These are phyloP conservation scores for Hydropsyche betteni DNA, from an alignment of 2,888 invertebrate species.

Conservation along the genomic window DNA sequence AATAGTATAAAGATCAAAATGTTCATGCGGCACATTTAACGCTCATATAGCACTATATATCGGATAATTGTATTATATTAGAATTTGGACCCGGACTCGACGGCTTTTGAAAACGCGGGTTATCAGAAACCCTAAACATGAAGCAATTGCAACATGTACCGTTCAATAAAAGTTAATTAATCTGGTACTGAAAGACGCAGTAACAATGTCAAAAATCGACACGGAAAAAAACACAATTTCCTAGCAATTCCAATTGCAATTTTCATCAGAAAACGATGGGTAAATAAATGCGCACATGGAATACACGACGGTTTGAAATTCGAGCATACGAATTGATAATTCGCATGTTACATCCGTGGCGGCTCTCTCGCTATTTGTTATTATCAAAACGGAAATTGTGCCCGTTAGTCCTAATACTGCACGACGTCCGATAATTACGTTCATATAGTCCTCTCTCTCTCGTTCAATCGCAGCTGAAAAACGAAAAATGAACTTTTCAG, in stretches of 20 bases:
- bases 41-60: no score
- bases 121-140: no score
- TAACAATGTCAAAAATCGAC: no score
- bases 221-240: no score
- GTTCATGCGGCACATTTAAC: no score
- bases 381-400: slow-evolving; percentile 21
- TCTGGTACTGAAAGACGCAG: no score
- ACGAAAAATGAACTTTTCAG: background rate
- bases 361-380: slow-evolving; percentile 9
- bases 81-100: no score
- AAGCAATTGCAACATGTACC: no score
- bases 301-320: background rate
- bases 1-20: no score
- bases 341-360: background rate
- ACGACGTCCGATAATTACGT: slow-evolving; percentile 15
- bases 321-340: slow-evolving; percentile 6
- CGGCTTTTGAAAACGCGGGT: no score
- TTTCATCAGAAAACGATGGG: background rate
- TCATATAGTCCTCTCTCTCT: background rate
- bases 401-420: background rate
- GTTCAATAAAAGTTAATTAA: no score
- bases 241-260: background rate
- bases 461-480: background rate
- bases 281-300: background rate
- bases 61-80: no score